These are phyloP conservation scores for Nasua narica DNA, from an alignment of 2,797 vertebrate genomes.

Conservation along the genomic window DNA sequence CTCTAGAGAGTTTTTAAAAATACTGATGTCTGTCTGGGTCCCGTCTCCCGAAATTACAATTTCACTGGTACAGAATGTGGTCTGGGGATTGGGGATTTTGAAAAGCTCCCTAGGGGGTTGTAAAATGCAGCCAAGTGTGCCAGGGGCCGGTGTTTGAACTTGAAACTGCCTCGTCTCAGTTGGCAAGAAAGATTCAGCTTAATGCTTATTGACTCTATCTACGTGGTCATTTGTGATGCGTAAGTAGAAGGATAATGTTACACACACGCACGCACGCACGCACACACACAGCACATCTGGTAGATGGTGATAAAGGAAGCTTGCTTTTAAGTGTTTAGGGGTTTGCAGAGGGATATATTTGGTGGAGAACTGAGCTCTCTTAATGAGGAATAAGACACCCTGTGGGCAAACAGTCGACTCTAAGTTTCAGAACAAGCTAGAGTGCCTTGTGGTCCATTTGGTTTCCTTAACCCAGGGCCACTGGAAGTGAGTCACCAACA, in stretches of 20 bases:
- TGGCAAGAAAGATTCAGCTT: background rate
- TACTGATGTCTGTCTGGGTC: background rate
- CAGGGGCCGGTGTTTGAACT: background rate
- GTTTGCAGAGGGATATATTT: background rate
- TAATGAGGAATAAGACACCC: background rate
- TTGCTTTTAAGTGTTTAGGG: background rate
- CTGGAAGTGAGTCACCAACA: slow-evolving; percentile 48
- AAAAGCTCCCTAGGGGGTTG: background rate
- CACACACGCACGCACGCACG: too few relatives aligned
- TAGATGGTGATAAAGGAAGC: background rate
- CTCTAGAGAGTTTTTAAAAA: background rate
- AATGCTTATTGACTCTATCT: background rate
- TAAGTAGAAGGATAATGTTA: background rate
- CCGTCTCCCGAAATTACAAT: background rate
- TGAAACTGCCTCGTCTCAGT: background rate
- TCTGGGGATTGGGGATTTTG: background rate
- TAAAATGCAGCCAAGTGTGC: background rate
- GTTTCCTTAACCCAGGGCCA: slow-evolving; percentile 51
- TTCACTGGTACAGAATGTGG: background rate
- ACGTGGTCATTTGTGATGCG: background rate
- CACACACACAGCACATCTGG: background rate
- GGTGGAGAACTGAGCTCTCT: background rate
- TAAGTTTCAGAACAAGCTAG: background rate
- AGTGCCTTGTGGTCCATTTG: slow-evolving; percentile 11
- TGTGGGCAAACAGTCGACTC: background rate